Percentiles rank a stretch among this genome's conserved stretches.
These are phyloP conservation scores for Castor canadensis DNA, from an alignment of 2,113 vertebrate genomes.

Conservation along the genomic window DNA sequence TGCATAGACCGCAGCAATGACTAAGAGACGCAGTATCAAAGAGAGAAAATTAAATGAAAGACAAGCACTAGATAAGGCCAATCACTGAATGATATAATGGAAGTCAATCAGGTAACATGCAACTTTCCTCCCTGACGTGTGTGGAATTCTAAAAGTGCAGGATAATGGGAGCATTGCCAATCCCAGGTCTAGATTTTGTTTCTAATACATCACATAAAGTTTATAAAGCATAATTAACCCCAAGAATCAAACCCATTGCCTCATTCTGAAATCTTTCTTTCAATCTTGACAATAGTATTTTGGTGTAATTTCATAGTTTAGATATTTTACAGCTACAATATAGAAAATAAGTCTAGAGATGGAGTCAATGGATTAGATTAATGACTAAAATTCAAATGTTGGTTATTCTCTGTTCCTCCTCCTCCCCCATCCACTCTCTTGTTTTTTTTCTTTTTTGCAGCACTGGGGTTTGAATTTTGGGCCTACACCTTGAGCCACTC, in stretches of 20 bases:
- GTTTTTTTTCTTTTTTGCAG: too few species aligned
- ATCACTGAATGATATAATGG: not conserved
- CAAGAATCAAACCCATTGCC: not conserved
- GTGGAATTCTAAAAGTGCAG: not conserved
- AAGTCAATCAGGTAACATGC: not conserved
- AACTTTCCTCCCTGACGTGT: not conserved
- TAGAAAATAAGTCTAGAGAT: not conserved
- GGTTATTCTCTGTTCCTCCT: not conserved
- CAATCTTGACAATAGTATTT: not conserved
- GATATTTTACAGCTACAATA: not conserved
- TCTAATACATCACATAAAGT: not conserved
- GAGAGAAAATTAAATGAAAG: conserved; percentile 13
- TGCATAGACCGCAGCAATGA: not conserved
- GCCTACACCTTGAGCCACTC: too few species aligned
- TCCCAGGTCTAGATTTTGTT: not conserved
- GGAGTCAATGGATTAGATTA: not conserved
- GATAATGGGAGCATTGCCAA: not conserved
- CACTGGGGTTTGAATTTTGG: too few species aligned
- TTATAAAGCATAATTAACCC: conserved; percentile 6
- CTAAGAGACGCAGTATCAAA: conserved; percentile 12
- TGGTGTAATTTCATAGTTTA: not conserved
- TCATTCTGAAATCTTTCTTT: not conserved
- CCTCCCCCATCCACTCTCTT: too few species aligned
- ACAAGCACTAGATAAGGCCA: not conserved
- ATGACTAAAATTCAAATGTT: not conserved